A percentile compares a stretch with the other conserved stretches of the same genome.
phyloP scores from a whole-genome alignment of 23 tunicate species.

The Trididemnum clinides region DNA sequence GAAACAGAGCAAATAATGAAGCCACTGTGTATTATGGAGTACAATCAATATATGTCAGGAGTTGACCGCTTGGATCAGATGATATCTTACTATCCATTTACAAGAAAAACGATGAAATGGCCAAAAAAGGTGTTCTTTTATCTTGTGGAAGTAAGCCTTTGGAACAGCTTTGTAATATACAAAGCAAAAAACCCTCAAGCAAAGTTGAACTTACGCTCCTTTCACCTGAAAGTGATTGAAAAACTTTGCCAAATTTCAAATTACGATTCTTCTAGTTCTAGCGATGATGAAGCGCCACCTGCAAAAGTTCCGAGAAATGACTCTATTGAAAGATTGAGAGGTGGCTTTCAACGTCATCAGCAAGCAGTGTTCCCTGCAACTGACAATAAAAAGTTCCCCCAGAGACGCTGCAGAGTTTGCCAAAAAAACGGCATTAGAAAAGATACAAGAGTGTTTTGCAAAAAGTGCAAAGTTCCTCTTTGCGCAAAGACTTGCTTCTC shows the following conservation, averaged over 20 bases:
- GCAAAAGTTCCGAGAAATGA: slow-evolving; percentile 21
- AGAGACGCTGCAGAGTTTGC: slow-evolving; percentile 29
- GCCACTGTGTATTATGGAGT: slow-evolving; percentile 16
- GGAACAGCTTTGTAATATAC: slow-evolving; percentile 32
- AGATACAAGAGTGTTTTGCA: slow-evolving; percentile 27
- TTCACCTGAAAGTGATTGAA: slow-evolving; percentile 13
- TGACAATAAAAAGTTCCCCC: slow-evolving; percentile 16
- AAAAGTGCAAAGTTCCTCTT: slow-evolving; percentile 6
- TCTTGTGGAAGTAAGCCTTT: slow-evolving; percentile 8
- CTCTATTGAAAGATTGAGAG: slow-evolving; percentile 21
- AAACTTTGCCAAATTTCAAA: slow-evolving; percentile 33
- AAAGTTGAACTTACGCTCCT: background rate
- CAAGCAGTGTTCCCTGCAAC: slow-evolving; percentile 28
- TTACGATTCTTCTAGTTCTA: slow-evolving; percentile 10
- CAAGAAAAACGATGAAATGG: slow-evolving; percentile 26
- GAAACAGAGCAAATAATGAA: background rate
- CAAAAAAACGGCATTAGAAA: slow-evolving; percentile 33
- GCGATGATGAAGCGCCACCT: slow-evolving; percentile 24
- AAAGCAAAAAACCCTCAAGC: background rate
- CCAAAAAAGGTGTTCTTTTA: slow-evolving; percentile 27
- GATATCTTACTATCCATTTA: slow-evolving; percentile 34
- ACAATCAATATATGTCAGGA: slow-evolving; percentile 41
- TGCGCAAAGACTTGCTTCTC: background rate
- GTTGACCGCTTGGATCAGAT: slow-evolving; percentile 30
- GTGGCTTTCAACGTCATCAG: slow-evolving; percentile 32